A percentile compares a stretch with the other conserved stretches of the same genome.
These are phyloP conservation scores for Sinosuthora webbiana DNA, from an alignment of 2,113 vertebrate genomes.

Conservation along the genomic window DNA sequence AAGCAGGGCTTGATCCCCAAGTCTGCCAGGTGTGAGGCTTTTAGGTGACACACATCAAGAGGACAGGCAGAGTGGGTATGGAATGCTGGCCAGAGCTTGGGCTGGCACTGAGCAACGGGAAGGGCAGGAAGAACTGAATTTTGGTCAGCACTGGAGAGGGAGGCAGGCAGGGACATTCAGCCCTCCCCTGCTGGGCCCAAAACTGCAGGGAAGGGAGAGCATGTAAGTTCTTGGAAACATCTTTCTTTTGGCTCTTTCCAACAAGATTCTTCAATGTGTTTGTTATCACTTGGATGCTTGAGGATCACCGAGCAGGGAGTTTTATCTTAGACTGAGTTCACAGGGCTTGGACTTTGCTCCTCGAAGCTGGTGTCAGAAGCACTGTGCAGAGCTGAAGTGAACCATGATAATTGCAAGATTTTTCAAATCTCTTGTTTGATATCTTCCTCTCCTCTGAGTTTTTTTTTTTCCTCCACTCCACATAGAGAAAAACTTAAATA, in stretches of 20 bases:
- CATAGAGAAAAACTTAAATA: constrained; percentile 50
- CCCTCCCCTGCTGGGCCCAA: background rate
- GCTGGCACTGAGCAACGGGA: background rate
- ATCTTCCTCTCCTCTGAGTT: background rate
- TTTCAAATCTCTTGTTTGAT: background rate
- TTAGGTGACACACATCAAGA: background rate
- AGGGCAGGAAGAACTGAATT: background rate
- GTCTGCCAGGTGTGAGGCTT: background rate
- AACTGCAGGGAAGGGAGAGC: background rate
- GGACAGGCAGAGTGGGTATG: background rate
- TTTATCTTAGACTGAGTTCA: background rate
- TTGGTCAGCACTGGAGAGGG: background rate
- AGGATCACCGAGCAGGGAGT: background rate
- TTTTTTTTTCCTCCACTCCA: background rate
- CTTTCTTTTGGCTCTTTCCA: background rate
- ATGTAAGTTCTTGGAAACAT: background rate
- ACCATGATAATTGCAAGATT: background rate
- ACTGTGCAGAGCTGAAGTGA: background rate
- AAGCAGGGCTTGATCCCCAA: background rate
- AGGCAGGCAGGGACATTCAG: background rate
- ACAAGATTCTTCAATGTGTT: background rate
- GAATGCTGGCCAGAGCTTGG: background rate
- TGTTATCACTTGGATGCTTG: background rate
- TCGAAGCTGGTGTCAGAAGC: background rate
- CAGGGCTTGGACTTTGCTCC: background rate